Evolutionary conservation across 2,113 vertebrate genomes (phyloP).

Genomic region (Ammodytes marinus): DNA sequence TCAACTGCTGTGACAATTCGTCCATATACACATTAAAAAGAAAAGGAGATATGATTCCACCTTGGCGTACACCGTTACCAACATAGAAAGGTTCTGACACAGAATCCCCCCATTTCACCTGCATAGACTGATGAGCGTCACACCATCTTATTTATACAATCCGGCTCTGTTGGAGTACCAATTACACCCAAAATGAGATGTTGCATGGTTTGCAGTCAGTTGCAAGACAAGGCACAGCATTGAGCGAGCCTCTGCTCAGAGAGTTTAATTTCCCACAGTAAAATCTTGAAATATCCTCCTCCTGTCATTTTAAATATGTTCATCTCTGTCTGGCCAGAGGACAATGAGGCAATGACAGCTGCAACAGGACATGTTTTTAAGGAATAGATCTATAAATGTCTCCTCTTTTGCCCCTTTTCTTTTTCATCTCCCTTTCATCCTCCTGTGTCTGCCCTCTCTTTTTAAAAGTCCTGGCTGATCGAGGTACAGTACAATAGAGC

Average conservation of each 20-base stretch:
- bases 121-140: no score
- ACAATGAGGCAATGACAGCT: background rate
- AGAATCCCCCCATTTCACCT: no score
- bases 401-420: background rate
- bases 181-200: no score
- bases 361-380: background rate
- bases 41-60: no score
- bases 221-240: background rate
- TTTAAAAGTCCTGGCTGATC: background rate
- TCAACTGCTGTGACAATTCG: no score
- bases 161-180: no score
- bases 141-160: no score
- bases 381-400: background rate
- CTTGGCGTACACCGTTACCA: no score
- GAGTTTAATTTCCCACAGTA: background rate
- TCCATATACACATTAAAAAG: no score
- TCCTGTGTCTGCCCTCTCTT: background rate
- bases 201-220: background rate
- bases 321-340: background rate
- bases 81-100: no score
- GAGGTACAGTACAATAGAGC: background rate
- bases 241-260: background rate
- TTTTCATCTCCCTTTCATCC: background rate
- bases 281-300: background rate
- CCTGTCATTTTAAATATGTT: no score